phyloP scores from a whole-genome alignment of 2,888 invertebrate genomes.

The Plusia festucae region DNA sequence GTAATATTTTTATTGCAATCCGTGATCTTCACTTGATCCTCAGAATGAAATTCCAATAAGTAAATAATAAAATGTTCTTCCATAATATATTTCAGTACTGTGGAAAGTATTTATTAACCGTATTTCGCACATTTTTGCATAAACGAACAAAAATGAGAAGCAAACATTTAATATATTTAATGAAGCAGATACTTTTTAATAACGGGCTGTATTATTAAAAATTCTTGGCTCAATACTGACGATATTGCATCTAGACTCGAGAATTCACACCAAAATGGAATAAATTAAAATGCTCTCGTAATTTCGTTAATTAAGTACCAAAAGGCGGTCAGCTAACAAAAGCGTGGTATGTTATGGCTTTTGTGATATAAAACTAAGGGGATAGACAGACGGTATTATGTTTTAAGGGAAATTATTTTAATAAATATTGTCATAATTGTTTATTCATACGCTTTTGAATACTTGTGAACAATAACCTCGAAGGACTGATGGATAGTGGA shows the following conservation, averaged over 20 bases:
- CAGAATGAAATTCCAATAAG: neutral
- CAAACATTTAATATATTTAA: slow-evolving; percentile 46
- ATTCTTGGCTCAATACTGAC: slow-evolving; percentile 43
- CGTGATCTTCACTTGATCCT: too few species aligned
- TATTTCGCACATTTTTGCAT: slow-evolving; percentile 19
- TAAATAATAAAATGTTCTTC: neutral
- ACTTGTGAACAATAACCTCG: too few species aligned
- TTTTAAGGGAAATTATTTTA: slow-evolving; percentile 18
- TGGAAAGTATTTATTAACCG: slow-evolving; percentile 19
- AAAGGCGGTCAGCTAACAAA: slow-evolving; percentile 42
- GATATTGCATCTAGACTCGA: slow-evolving; percentile 48
- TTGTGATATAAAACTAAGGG: slow-evolving; percentile 39
- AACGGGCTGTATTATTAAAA: slow-evolving; percentile 47
- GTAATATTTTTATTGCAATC: too few species aligned
- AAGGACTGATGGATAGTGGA: too few species aligned
- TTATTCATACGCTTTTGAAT: neutral
- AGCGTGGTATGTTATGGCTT: slow-evolving; percentile 34
- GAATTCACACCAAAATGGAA: slow-evolving; percentile 44
- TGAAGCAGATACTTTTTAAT: slow-evolving; percentile 44
- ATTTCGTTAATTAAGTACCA: slow-evolving; percentile 54
- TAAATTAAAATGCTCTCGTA: slow-evolving; percentile 53
- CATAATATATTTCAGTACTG: slow-evolving; percentile 33
- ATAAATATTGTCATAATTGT: neutral
- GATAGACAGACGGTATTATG: slow-evolving; percentile 28
- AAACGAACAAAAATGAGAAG: slow-evolving; percentile 22